Conservation (phyloP, 1,140 invertebrate species). For the Chironomus tepperi region DNA sequence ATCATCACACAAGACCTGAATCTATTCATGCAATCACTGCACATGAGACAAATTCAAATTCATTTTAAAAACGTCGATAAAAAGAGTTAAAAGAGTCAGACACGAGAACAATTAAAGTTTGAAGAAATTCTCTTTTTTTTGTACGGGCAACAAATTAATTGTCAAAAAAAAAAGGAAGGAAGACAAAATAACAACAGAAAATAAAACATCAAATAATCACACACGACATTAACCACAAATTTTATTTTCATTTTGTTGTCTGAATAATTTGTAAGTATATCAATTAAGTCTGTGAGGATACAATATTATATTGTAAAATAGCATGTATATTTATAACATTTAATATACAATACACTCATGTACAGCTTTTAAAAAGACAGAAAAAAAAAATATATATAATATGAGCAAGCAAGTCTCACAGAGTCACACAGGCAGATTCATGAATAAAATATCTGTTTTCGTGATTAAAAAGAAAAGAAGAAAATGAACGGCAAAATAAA, state of each 20-base stretch:
- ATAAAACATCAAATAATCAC: neutral
- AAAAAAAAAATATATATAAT: neutral
- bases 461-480: constrained; percentile 11
- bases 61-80: neutral
- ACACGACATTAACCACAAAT: neutral
- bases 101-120: neutral
- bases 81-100: neutral
- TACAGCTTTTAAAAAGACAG: neutral
- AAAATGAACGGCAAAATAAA: constrained; percentile 1
- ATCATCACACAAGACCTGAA: neutral
- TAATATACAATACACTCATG: neutral
- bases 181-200: neutral
- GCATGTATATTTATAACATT: too few species aligned
- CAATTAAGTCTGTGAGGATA: neutral
- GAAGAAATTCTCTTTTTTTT: neutral
- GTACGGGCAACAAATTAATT: neutral
- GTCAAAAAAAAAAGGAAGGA: neutral
- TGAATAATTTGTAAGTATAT: constrained; percentile 23
- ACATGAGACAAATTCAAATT: neutral
- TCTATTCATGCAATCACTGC: neutral
- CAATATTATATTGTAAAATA: neutral
- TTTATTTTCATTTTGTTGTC: constrained; percentile 23
- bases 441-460: constrained; percentile 2
- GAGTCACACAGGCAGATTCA: neutral
- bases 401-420: neutral